A percentile compares a stretch with the other conserved stretches of the same genome.
Conservation (phyloP, 2,797 vertebrate genomes). For the Siniperca obscura region DNA sequence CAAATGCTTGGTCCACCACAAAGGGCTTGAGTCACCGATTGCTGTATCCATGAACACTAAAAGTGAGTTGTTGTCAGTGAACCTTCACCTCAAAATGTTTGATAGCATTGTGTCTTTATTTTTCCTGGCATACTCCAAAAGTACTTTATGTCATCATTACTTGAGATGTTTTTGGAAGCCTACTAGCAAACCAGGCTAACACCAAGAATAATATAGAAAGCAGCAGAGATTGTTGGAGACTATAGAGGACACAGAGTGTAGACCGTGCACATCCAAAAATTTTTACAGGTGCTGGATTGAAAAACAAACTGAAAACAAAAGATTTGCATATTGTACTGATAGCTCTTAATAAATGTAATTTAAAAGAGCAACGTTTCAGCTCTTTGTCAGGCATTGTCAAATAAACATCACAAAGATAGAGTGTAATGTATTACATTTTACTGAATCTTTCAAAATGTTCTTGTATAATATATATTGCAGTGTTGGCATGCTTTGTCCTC, state of each 20-base stretch:
- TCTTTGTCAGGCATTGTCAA: background rate
- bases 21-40: constrained; percentile 85
- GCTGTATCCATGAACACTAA: constrained; percentile 89
- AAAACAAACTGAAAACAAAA: background rate
- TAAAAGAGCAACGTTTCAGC: background rate
- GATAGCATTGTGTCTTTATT: background rate
- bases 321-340: background rate
- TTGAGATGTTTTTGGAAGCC: background rate
- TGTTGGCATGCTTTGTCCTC: background rate
- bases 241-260: background rate
- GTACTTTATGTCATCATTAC: background rate
- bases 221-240: background rate
- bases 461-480: background rate
- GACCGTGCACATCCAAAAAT: background rate
- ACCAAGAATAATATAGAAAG: background rate
- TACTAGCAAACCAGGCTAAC: background rate
- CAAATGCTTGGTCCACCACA: constrained; percentile 88
- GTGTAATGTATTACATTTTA: background rate
- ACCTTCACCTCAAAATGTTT: background rate
- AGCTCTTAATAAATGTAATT: background rate
- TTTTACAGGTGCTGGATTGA: background rate
- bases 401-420: background rate
- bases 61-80: constrained; percentile 77
- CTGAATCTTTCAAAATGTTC: constrained; percentile 2
- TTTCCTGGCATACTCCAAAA: background rate